A percentile compares a stretch with the other conserved stretches of the same genome.
Evolutionary conservation across 2,797 vertebrate species (phyloP).

Genomic region (Sciaenops ocellatus): DNA sequence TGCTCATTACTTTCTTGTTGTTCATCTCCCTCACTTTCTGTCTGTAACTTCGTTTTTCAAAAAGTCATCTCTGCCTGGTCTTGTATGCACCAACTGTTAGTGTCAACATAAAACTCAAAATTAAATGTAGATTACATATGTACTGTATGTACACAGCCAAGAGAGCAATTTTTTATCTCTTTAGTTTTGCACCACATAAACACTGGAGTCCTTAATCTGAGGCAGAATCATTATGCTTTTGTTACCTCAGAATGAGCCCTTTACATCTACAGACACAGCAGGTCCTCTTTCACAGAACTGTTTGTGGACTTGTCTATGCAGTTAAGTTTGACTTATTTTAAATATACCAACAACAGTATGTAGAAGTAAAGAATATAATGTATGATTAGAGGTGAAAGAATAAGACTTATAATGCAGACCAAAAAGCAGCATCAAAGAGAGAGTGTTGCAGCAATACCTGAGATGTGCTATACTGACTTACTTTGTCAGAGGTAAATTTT

Average conservation of each 20-base stretch:
- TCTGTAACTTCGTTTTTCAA: conserved; percentile 13
- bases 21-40: conserved; percentile 4
- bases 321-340: background rate
- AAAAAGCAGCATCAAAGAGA: background rate
- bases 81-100: background rate
- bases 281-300: too few species aligned
- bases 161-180: too few species aligned
- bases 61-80: conserved; percentile 1
- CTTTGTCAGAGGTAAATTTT: background rate
- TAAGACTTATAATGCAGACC: background rate
- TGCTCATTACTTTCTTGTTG: conserved; percentile 12
- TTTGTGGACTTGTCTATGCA: background rate
- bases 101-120: conserved; percentile 5
- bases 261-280: too few species aligned
- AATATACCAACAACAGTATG: background rate
- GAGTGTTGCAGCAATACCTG: background rate
- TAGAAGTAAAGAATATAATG: background rate
- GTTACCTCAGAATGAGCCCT: too few species aligned
- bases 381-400: background rate
- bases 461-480: background rate
- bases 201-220: too few species aligned
- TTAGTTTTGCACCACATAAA: background rate
- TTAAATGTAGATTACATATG: too few species aligned
- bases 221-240: too few species aligned
- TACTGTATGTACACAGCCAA: too few species aligned